Percentiles rank a stretch among this genome's conserved stretches.
These are phyloP conservation scores for Pungitius pungitius DNA, from an alignment of 2,113 vertebrate genomes.

Conservation along the genomic window DNA sequence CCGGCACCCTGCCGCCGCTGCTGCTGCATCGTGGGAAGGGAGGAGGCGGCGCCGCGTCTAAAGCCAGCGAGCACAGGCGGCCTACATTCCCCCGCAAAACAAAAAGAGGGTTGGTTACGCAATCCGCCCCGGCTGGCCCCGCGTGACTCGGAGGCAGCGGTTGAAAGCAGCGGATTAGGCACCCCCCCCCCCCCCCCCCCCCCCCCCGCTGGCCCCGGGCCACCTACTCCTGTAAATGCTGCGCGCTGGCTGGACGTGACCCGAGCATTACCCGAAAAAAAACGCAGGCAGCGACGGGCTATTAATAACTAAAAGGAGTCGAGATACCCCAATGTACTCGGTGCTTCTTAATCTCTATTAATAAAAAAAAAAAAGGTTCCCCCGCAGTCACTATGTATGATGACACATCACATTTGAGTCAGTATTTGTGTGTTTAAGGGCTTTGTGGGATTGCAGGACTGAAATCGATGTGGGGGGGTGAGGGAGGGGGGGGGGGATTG, in stretches of 20 bases:
- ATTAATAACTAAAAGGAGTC: constrained; percentile 64
- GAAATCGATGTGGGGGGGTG: constrained; percentile 10
- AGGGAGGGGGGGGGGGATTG: too few species aligned
- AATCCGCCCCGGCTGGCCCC: constrained; percentile 62
- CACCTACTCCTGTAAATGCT: constrained; percentile 67
- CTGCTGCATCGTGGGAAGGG: constrained; percentile 37
- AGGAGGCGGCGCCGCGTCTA: constrained; percentile 17
- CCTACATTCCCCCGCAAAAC: constrained; percentile 60
- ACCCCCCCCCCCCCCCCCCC: too few species aligned
- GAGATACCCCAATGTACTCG: constrained; percentile 34
- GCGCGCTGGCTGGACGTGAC: constrained; percentile 63
- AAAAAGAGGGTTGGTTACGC: constrained; percentile 68
- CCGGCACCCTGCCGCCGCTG: constrained; percentile 59
- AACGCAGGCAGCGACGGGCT: constrained; percentile 53
- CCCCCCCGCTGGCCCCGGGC: constrained; percentile 60
- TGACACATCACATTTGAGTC: neutral
- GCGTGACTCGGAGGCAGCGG: constrained; percentile 67
- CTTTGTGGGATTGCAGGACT: neutral
- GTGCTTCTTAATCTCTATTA: constrained; percentile 28
- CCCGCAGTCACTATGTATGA: neutral
- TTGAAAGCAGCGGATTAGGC: constrained; percentile 74
- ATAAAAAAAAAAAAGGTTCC: neutral
- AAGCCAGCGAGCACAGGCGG: constrained; percentile 42
- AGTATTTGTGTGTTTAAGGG: neutral
- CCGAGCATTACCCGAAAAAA: constrained; percentile 56